Evolutionary conservation across 2,888 invertebrate genomes (phyloP), one percentile per base, ranked within the genome.

Genomic region (Colostygia pectinataria): DNA sequence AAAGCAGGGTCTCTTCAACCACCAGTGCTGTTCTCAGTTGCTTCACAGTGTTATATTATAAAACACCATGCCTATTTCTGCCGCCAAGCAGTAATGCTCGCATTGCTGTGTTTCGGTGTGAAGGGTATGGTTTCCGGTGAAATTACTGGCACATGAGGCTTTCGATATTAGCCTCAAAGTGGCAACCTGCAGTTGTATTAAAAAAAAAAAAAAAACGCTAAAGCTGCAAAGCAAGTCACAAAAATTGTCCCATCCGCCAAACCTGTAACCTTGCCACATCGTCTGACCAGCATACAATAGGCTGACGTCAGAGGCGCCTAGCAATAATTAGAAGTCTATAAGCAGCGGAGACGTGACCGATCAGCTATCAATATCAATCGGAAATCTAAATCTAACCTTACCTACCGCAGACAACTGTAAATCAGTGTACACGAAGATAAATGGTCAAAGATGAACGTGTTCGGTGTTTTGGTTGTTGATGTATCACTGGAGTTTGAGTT

Each of bases 281-380:
- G 59, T 58, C 59, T 59, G 52, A 40, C 39, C 49, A 18, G 27
- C 40, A 59, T 54, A 61, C 63, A 61, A 63, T 61, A 57, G 58
- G 40, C 9, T 85, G 80, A 83, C 82, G 81, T 84, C 77, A 85
- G 43, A 66, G 84, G 86, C 88, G 87, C 85, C 83, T 63, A 65
- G 68, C 67, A 66, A 68, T 68, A 74, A 80, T 83, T 82, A 78
- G 74, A 80, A 83, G 81, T 80, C 80, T 45, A 55, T 63, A 65
- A 58, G 65, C 57, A 50, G 48, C 48, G 36, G 8, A 47, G 57
- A 87, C 88, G 88, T 88, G 89, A 86, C 77, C 80, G 83, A 83
- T 87, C 77, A 74, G 54, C 61, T 73, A 77, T 80, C 80, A 76
- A 81, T 83, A 79, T 66, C 74, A 73, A 84, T 85, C 78, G 71